Base-by-base conservation (phyloP, 2,888 invertebrate genomes). In the Brassicogethes aeneus region DNA sequence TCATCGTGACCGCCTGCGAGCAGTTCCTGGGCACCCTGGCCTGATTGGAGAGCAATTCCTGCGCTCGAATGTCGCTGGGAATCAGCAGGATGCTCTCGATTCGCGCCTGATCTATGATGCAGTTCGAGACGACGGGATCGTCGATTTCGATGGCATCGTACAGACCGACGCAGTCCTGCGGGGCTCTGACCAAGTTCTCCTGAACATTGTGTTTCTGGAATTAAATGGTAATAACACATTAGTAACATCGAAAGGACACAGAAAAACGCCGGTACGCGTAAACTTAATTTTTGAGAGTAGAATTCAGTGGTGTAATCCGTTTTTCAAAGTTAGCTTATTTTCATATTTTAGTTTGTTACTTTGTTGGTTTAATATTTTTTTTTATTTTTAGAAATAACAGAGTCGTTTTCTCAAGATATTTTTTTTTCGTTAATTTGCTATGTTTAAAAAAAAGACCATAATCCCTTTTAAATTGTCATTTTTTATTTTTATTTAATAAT, bases 71-170 rank as follows among this genome's bases (percentile, higher is more conserved):
- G 29, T 76, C 76, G 2, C 76, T 75, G 2, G 82, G 78, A 45
- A 93, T 84, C 15, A 95, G 71, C 42, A 94, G 69, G 17, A 89
- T 75, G 36, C 73, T 73, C 69, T 95, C 94, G 37, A 90, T 70
- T 34, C 68, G 65, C 7, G 74, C 55, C 58, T 81, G 82, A 71
- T 95, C 94, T 40, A 95, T 85, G 17, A 95, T 73, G 60, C 79
- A 83, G 72, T 95, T 95, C 52, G 80, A 77, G 1, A 93, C 80
- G 10, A 88, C 77, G 0, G 85, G 77, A 70, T 92, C 82, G 2
- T 74, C 66, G 40, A 90, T 78, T 44, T 79, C 76, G 40, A 95
- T 72, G 44, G 82, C 73, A 56, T 89, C 79, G 37, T 87, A 73
- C 10, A 93, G 69, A 42, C 73, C 75, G 0, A 54, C 42, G 57